A percentile compares a stretch with the other conserved stretches of the same genome.
Conservation (phyloP, 2,113 vertebrate species). For the Callospermophilus lateralis region DNA sequence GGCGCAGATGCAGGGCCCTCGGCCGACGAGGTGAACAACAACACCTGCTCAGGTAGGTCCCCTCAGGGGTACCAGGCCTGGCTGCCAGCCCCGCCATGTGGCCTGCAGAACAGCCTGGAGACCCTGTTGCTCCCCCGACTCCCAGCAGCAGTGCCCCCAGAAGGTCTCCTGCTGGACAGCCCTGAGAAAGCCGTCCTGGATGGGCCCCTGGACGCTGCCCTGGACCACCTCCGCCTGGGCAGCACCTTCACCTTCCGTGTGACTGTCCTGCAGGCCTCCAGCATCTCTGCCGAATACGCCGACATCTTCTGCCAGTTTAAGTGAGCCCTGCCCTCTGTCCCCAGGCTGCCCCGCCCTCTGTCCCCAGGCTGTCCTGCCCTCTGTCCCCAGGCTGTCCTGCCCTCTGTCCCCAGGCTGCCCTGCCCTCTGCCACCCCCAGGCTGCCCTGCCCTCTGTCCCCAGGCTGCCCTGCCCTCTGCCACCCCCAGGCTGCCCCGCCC, state of each 20-base stretch:
- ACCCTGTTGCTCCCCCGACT: background rate
- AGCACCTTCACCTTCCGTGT: constrained; percentile 97
- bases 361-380: too few species aligned
- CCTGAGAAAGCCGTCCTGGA: constrained; percentile 90
- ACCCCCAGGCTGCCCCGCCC: too few species aligned
- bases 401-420: too few species aligned
- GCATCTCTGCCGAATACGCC: constrained; percentile 97
- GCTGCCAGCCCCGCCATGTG: too few species aligned
- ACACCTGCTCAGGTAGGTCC: constrained; percentile 90
- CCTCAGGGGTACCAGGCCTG: too few species aligned
- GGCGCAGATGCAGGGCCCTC: constrained; percentile 91
- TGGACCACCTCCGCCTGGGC: constrained; percentile 95
- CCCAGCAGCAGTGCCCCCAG: constrained; percentile 86
- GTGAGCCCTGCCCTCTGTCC: constrained; percentile 83
- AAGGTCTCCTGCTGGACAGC: constrained; percentile 90
- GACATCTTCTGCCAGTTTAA: constrained; percentile 99
- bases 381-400: too few species aligned
- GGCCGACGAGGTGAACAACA: constrained; percentile 98
- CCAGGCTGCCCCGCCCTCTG: too few species aligned
- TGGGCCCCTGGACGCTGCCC: constrained; percentile 84
- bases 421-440: too few species aligned
- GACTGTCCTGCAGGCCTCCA: constrained; percentile 97
- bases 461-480: too few species aligned
- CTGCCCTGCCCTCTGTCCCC: too few species aligned
- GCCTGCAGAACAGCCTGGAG: background rate